Conservation (phyloP, 1,140 invertebrate species). For the Hestina assimilis region DNA sequence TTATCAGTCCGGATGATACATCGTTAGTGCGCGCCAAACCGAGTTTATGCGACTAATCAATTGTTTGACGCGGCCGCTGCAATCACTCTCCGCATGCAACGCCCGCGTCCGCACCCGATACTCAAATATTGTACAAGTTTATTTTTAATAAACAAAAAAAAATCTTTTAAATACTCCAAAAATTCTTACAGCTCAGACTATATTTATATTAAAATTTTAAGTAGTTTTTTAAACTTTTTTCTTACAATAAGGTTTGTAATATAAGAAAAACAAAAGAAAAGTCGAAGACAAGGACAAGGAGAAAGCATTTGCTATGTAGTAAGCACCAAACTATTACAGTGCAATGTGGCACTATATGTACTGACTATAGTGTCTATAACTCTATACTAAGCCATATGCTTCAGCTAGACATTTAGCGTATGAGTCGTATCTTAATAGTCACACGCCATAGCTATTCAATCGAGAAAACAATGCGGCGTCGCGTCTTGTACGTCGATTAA, state of each 20-base stretch:
- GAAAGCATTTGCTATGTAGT: too few species aligned
- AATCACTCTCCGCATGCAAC: constrained; percentile 63
- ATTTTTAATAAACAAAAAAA: too few species aligned
- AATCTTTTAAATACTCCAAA: too few species aligned
- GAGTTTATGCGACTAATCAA: constrained; percentile 78
- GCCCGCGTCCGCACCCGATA: constrained; percentile 18
- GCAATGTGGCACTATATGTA: too few species aligned
- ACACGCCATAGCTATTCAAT: constrained; percentile 43
- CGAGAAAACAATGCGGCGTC: constrained; percentile 63
- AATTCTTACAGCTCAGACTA: too few species aligned
- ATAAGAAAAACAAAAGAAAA: too few species aligned
- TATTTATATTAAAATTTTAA: too few species aligned
- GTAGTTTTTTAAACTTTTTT: too few species aligned
- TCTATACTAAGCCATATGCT: neutral
- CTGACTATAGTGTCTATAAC: too few species aligned
- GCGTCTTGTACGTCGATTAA: constrained; percentile 65
- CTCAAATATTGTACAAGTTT: neutral
- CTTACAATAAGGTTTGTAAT: too few species aligned
- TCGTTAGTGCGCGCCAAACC: constrained; percentile 76
- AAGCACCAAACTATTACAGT: too few species aligned
- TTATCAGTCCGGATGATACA: constrained; percentile 75
- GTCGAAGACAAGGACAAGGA: too few species aligned
- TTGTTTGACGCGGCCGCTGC: constrained; percentile 76
- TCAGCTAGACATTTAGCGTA: constrained; percentile 3
- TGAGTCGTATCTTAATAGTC: constrained; percentile 4